Percentiles rank a stretch among this genome's conserved stretches.
phyloP scores from a whole-genome alignment of 2,888 invertebrate genomes.

The Campoplex capitator region DNA sequence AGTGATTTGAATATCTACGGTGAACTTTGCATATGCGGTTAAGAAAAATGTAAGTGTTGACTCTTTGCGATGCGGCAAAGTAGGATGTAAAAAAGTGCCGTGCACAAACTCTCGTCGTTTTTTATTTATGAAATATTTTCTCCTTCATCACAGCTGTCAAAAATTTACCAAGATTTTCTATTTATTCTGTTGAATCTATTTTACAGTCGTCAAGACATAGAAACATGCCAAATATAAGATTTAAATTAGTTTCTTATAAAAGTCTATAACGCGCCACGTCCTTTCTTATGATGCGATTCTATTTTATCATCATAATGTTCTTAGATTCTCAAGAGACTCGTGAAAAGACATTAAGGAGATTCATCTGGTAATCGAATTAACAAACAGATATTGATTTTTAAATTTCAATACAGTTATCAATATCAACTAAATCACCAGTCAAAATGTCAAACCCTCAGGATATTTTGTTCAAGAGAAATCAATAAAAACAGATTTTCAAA shows the following conservation, averaged over 20 bases:
- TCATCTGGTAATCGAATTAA: too few species aligned
- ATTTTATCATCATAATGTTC: not conserved
- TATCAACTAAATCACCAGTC: too few species aligned
- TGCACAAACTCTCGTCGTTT: not conserved
- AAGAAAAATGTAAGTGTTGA: slow-evolving; percentile 61
- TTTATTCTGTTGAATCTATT: not conserved
- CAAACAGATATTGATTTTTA: too few species aligned
- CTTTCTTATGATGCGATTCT: not conserved
- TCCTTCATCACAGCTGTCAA: not conserved
- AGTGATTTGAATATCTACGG: slow-evolving; percentile 63
- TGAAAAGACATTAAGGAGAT: not conserved
- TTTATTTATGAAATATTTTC: not conserved
- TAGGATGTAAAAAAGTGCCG: not conserved
- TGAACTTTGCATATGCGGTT: slow-evolving; percentile 59
- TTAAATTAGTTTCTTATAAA: not conserved
- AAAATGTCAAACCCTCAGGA: too few species aligned
- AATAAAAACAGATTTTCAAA: too few species aligned
- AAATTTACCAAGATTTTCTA: not conserved
- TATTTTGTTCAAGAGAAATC: too few species aligned
- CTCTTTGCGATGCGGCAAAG: slow-evolving; percentile 17
- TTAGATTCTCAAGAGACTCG: not conserved
- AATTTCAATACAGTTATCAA: too few species aligned
- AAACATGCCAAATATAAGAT: not conserved
- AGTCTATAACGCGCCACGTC: not conserved
- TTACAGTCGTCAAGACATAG: not conserved